These are phyloP conservation scores for Greenwoodochromis staneri DNA, from an alignment of 2,113 vertebrate genomes.

Conservation along the genomic window DNA sequence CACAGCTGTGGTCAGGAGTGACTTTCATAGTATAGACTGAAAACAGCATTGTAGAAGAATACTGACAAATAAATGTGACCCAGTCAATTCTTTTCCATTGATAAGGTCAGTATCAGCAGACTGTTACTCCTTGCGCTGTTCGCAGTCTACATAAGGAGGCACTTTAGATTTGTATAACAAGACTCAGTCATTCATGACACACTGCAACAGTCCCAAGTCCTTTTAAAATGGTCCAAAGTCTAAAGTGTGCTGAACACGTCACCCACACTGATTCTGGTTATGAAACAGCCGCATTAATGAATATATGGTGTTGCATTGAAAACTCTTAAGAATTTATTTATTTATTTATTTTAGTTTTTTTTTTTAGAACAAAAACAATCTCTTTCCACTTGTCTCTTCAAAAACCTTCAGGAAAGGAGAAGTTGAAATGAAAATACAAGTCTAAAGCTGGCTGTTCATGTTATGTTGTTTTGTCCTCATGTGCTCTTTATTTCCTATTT, in stretches of 20 bases:
- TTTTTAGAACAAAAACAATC: not conserved
- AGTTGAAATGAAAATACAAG: not conserved
- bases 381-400: not conserved
- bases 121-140: not conserved
- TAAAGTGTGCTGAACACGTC: conserved; percentile 57
- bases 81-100: not conserved
- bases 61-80: not conserved
- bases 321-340: not conserved
- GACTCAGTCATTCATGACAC: conserved; percentile 18
- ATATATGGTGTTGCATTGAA: not conserved
- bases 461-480: not conserved
- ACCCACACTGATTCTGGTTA: not conserved
- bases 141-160: not conserved
- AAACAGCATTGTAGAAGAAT: not conserved
- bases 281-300: not conserved
- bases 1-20: not conserved
- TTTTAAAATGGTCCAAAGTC: conserved; percentile 40
- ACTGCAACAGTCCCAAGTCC: conserved; percentile 52
- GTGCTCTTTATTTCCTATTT: not conserved
- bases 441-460: not conserved
- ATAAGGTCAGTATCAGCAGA: not conserved
- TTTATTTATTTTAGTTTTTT: not conserved
- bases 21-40: not conserved
- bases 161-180: conserved; percentile 39
- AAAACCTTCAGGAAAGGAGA: not conserved